These are phyloP conservation scores for Andrena bucephala DNA, from an alignment of 2,888 invertebrate genomes.

Conservation along the genomic window DNA sequence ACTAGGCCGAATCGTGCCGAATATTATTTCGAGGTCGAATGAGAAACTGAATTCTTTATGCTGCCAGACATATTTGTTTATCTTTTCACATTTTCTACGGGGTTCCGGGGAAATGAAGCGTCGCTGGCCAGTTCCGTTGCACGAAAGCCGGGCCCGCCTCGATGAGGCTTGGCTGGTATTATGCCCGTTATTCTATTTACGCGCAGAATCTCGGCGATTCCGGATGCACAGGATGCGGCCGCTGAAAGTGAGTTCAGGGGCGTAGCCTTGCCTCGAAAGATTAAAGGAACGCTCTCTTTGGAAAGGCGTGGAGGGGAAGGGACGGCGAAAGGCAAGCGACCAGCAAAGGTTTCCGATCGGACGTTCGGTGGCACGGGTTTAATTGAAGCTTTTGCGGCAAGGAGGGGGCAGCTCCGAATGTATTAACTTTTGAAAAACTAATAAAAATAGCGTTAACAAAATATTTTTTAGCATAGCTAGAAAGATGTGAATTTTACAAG, in stretches of 20 bases:
- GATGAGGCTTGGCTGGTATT: neutral
- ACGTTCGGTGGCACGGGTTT: neutral
- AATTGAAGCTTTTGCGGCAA: neutral
- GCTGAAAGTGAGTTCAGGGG: constrained; percentile 75
- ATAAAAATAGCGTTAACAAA: no score
- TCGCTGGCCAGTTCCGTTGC: neutral
- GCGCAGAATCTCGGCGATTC: constrained; percentile 60
- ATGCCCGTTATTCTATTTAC: constrained; percentile 59
- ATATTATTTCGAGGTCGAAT: neutral
- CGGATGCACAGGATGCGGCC: constrained; percentile 70
- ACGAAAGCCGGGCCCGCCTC: neutral
- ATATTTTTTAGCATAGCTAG: no score
- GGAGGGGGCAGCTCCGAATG: no score
- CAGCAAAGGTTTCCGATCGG: constrained; percentile 2
- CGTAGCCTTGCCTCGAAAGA: constrained; percentile 49
- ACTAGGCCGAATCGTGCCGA: neutral
- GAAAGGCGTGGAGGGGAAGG: neutral
- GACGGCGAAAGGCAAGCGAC: constrained; percentile 21
- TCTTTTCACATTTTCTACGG: neutral
- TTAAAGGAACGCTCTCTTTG: constrained; percentile 30
- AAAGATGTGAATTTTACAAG: no score
- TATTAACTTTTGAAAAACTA: no score
- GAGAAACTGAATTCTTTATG: neutral
- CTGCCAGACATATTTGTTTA: neutral
- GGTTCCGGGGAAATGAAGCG: neutral